Percentiles rank a stretch among this genome's conserved stretches.
Conservation (phyloP, 2,797 vertebrate genomes). For the Acomys russatus region DNA sequence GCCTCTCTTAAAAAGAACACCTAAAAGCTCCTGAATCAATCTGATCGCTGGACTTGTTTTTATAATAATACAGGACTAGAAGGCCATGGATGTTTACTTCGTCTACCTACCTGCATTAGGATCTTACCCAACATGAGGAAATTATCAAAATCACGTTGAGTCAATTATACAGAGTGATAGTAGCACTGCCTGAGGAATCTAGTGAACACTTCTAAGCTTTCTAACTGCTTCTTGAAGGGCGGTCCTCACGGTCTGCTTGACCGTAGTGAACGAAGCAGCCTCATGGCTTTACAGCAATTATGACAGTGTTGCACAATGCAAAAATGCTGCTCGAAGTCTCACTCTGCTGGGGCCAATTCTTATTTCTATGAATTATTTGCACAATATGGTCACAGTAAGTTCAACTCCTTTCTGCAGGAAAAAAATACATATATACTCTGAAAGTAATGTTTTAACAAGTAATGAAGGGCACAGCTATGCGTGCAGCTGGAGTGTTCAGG, state of each 20-base stretch:
- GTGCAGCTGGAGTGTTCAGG: too few species aligned
- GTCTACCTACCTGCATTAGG: background rate
- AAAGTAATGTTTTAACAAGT: background rate
- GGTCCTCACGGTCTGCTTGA: rapidly evolving
- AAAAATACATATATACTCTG: background rate
- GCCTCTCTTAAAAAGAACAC: background rate
- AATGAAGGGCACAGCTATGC: background rate
- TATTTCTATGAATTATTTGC: background rate
- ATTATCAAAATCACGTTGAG: background rate
- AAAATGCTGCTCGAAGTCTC: rapidly evolving
- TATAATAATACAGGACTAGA: background rate
- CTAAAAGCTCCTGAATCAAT: background rate
- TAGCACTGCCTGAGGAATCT: background rate
- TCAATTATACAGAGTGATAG: background rate
- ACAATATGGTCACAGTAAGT: background rate
- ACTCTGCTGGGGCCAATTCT: background rate
- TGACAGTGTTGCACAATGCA: rapidly evolving
- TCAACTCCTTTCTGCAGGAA: background rate
- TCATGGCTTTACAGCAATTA: rapidly evolving
- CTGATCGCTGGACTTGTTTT: background rate
- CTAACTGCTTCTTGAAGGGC: background rate
- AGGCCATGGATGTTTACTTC: too few species aligned
- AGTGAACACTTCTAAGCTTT: background rate
- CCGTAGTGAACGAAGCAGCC: rapidly evolving
- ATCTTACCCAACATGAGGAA: background rate